Conservation (phyloP, 2,888 invertebrate species). For the Eupithecia centaureata region DNA sequence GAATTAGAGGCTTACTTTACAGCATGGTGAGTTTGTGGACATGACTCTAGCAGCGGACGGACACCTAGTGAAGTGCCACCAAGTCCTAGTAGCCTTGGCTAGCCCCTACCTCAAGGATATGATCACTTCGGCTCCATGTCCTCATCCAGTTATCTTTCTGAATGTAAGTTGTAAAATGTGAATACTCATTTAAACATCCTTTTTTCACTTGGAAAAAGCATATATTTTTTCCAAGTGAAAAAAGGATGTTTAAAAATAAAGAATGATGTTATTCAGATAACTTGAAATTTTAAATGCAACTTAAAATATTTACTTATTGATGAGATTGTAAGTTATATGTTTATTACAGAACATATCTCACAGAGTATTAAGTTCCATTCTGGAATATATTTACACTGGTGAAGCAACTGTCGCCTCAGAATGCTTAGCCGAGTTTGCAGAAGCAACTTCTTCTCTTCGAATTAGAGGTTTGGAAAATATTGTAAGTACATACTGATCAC, state of each 20-base stretch:
- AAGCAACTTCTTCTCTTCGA: slow-evolving; percentile 65
- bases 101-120: slow-evolving; percentile 77
- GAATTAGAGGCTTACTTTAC: slow-evolving; percentile 38
- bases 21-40: slow-evolving; percentile 81
- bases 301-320: too few relatives aligned
- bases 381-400: slow-evolving; percentile 73
- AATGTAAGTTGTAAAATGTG: slow-evolving; percentile 73
- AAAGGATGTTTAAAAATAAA: too few relatives aligned
- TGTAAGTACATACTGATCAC: slow-evolving; percentile 50
- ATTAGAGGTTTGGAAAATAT: slow-evolving; percentile 68
- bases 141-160: slow-evolving; percentile 77
- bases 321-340: not conserved
- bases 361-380: slow-evolving; percentile 58
- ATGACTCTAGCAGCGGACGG: slow-evolving; percentile 79
- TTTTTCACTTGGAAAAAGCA: too few relatives aligned
- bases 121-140: slow-evolving; percentile 73
- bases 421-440: slow-evolving; percentile 57
- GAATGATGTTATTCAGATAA: not conserved
- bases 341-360: slow-evolving; percentile 64
- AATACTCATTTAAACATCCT: too few relatives aligned
- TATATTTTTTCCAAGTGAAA: too few relatives aligned
- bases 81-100: slow-evolving; percentile 71
- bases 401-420: slow-evolving; percentile 67
- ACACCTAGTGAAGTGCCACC: slow-evolving; percentile 75
- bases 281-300: not conserved